phyloP scores from a whole-genome alignment of 2,888 invertebrate species.

The Lottia gigantea region DNA sequence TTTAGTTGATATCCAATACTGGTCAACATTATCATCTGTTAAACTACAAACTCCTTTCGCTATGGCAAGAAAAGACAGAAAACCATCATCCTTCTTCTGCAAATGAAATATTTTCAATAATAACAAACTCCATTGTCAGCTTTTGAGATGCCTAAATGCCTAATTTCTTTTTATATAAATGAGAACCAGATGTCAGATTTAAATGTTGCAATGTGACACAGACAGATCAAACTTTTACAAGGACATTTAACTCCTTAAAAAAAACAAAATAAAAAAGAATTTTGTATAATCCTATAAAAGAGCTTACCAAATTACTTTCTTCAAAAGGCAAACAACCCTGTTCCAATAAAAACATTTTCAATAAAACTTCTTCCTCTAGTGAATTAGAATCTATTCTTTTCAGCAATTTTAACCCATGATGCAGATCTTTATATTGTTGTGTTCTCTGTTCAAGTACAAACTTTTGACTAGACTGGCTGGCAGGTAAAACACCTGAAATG shows the following conservation, averaged over 20 bases:
- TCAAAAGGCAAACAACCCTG: conserved; percentile 75
- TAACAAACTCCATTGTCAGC: too few species aligned
- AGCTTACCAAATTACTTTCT: conserved; percentile 70
- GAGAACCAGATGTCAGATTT: too few species aligned
- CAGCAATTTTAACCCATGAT: conserved; percentile 78
- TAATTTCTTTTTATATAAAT: too few species aligned
- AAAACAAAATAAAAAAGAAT: not conserved
- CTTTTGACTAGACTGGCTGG: conserved; percentile 80
- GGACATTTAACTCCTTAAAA: too few species aligned
- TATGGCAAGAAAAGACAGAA: conserved; percentile 71
- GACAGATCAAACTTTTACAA: too few species aligned
- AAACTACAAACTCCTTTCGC: conserved; percentile 79
- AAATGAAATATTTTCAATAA: not conserved
- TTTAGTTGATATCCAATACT: conserved; percentile 85
- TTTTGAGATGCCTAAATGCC: not conserved
- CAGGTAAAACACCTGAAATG: conserved; percentile 79
- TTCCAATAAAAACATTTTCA: conserved; percentile 85
- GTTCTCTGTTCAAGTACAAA: conserved; percentile 81
- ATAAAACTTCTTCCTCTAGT: conserved; percentile 77
- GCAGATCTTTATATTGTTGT: conserved; percentile 79
- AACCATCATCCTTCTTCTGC: conserved; percentile 29
- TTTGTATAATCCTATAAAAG: too few species aligned
- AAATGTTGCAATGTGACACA: too few species aligned
- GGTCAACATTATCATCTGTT: conserved; percentile 80
- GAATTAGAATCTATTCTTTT: conserved; percentile 76